A percentile compares a stretch with the other conserved stretches of the same genome.
phyloP scores from a whole-genome alignment of 2,888 invertebrate genomes.

The Apotomis betuletana region DNA sequence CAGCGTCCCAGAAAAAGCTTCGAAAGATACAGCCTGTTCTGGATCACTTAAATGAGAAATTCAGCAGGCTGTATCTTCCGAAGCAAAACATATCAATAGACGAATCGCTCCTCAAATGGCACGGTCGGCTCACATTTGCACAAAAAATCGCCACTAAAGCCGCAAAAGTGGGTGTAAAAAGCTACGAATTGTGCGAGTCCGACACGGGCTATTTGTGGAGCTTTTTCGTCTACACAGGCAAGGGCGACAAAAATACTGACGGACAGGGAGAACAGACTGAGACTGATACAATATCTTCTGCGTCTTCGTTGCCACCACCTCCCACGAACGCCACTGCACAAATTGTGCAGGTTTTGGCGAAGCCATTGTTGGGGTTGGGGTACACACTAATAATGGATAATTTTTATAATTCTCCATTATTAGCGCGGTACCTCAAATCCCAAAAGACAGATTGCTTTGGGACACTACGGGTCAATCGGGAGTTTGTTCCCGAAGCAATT shows the following conservation, averaged over 20 bases:
- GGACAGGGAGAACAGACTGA: too few relatives aligned
- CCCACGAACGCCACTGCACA: neutral
- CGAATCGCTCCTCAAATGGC: neutral
- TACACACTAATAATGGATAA: conserved; percentile 11
- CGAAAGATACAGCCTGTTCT: conserved; percentile 5
- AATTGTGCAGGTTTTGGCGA: conserved; percentile 1
- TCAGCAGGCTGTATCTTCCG: neutral
- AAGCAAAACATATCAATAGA: neutral
- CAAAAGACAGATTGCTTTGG: too few relatives aligned
- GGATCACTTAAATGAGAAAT: conserved; percentile 7
- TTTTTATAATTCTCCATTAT: neutral
- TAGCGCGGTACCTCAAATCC: too few relatives aligned
- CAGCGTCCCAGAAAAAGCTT: neutral
- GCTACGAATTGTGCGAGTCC: too few relatives aligned
- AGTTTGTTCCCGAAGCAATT: conserved; percentile 7
- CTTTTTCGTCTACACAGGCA: too few relatives aligned
- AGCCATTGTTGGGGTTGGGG: neutral
- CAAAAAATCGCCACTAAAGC: too few relatives aligned
- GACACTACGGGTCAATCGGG: neutral
- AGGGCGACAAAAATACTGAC: too few relatives aligned
- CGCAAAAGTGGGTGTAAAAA: too few relatives aligned
- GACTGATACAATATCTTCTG: neutral
- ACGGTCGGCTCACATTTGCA: too few relatives aligned
- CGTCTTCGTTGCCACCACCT: conserved; percentile 1
- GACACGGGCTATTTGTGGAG: too few relatives aligned